Conservation (phyloP, 2,797 vertebrate species). For the Protosalanx chinensis region DNA sequence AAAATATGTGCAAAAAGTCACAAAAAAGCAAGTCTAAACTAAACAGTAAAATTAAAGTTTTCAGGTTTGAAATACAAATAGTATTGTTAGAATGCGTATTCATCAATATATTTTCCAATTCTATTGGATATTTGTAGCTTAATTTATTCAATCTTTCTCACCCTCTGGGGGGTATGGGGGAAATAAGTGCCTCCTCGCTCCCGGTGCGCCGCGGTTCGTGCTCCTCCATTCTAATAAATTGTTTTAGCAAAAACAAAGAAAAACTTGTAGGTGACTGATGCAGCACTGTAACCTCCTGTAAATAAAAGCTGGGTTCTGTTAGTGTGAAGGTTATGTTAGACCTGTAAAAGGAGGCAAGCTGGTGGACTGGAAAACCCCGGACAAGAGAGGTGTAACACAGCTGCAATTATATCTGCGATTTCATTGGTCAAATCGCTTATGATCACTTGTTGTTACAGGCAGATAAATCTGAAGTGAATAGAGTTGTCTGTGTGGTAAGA, state of each 20-base stretch:
- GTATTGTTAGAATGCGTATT: not conserved
- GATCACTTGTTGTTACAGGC: constrained; percentile 67
- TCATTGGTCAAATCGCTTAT: constrained; percentile 49
- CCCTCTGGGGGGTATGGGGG: constrained; percentile 19
- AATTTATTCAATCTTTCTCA: constrained; percentile 36
- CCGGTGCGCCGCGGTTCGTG: constrained; percentile 26
- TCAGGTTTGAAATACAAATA: not conserved
- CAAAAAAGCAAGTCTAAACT: not conserved
- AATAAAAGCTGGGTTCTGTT: constrained; percentile 33
- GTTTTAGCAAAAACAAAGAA: constrained; percentile 10
- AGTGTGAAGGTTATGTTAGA: not conserved
- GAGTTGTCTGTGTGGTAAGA: not conserved
- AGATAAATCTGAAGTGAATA: constrained; percentile 27
- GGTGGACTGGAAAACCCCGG: constrained; percentile 30
- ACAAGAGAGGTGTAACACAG: not conserved
- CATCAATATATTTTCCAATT: no score
- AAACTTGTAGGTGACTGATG: not conserved
- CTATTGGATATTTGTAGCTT: not conserved
- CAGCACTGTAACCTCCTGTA: constrained; percentile 15
- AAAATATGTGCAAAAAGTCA: not conserved
- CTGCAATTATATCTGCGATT: constrained; percentile 2
- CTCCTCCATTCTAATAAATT: constrained; percentile 40
- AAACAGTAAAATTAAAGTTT: not conserved
- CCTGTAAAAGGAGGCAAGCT: constrained; percentile 7
- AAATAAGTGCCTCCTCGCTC: constrained; percentile 36